Percentiles rank a stretch among this genome's conserved stretches.
phyloP scores from a whole-genome alignment of 2,888 invertebrate species.

The Lypha dubia region DNA sequence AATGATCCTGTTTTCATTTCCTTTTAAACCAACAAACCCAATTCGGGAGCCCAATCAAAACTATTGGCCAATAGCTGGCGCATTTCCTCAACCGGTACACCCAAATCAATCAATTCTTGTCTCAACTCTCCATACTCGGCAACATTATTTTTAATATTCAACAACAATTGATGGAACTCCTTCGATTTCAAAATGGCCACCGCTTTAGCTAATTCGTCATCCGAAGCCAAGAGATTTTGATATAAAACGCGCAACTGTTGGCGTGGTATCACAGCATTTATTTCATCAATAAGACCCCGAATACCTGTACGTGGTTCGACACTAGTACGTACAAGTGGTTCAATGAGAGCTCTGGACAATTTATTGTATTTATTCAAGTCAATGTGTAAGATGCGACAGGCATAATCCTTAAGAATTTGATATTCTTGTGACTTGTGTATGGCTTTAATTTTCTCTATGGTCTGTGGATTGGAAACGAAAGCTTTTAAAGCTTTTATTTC shows the following conservation, averaged over 20 bases:
- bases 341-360: slow-evolving; percentile 69
- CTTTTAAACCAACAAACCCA: slow-evolving; percentile 65
- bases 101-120: slow-evolving; percentile 58
- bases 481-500: slow-evolving; percentile 73
- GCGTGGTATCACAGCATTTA: slow-evolving; percentile 76
- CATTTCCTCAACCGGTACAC: slow-evolving; percentile 75
- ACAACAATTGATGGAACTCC: slow-evolving; percentile 74
- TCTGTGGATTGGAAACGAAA: slow-evolving; percentile 72
- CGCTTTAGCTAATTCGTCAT: slow-evolving; percentile 74
- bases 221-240: slow-evolving; percentile 67
- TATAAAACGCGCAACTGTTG: slow-evolving; percentile 74
- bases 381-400: slow-evolving; percentile 76
- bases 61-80: slow-evolving; percentile 73
- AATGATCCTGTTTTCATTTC: background rate
- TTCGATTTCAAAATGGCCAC: slow-evolving; percentile 75
- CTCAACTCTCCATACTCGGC: slow-evolving; percentile 40
- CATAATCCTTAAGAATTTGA: slow-evolving; percentile 72
- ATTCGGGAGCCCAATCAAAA: slow-evolving; percentile 74
- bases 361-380: slow-evolving; percentile 71
- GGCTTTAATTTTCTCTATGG: slow-evolving; percentile 60
- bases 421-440: slow-evolving; percentile 73
- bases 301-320: slow-evolving; percentile 72
- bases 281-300: slow-evolving; percentile 75
- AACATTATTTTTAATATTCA: slow-evolving; percentile 59
- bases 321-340: slow-evolving; percentile 33